Conservation (phyloP, 64 coral and sea anemone species). For the Platygyra sinensis region DNA sequence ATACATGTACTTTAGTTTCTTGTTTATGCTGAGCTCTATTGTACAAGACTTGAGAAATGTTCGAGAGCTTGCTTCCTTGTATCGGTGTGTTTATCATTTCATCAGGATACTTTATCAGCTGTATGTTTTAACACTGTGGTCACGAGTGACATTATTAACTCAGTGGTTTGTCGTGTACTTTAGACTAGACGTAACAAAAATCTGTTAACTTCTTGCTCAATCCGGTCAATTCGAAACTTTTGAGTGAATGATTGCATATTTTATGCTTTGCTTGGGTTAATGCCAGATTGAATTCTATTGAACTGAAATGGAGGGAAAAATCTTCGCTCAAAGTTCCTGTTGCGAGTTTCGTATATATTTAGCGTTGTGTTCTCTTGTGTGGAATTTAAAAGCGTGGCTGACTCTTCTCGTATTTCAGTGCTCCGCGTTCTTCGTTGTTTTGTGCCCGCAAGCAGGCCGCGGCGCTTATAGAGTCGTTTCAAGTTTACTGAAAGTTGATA, state of each 20-base stretch:
- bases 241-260: neutral
- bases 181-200: neutral
- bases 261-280: neutral
- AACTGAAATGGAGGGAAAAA: neutral
- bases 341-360: neutral
- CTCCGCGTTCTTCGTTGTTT: neutral
- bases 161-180: neutral
- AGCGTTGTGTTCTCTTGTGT: neutral
- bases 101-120: neutral
- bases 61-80: neutral
- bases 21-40: neutral
- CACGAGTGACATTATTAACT: neutral
- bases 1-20: neutral
- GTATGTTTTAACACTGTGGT: neutral
- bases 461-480: neutral
- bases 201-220: neutral
- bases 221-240: neutral
- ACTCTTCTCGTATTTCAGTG: neutral
- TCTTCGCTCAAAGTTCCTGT: neutral
- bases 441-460: neutral
- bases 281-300: neutral
- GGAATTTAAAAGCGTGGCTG: neutral
- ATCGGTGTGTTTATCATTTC: no score
- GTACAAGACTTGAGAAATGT: neutral
- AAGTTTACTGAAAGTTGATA: neutral